Conservation (phyloP, 2,797 vertebrate species). For the Paguma larvata region DNA sequence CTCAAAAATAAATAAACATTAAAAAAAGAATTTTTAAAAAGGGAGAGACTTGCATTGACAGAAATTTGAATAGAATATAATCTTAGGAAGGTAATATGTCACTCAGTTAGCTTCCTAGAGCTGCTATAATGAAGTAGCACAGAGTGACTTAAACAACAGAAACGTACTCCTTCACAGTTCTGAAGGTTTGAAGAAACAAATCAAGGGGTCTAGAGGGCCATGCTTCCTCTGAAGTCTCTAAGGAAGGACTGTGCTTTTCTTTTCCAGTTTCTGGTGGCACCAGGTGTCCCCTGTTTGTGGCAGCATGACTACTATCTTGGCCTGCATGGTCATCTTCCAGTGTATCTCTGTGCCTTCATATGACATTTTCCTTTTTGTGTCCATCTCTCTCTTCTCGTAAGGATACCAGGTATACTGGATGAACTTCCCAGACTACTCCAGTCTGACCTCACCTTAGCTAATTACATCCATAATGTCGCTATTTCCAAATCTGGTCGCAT, state of each 20-base stretch:
- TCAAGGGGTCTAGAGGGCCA: neutral
- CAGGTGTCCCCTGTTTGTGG: neutral
- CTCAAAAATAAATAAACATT: too few species aligned
- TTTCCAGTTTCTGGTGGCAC: neutral
- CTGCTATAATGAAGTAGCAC: neutral
- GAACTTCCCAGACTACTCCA: neutral
- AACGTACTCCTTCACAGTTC: neutral
- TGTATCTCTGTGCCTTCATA: neutral
- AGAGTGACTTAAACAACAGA: neutral
- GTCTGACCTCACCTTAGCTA: neutral
- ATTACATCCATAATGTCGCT: neutral
- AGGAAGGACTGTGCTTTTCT: neutral
- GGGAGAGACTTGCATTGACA: neutral
- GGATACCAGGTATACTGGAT: neutral
- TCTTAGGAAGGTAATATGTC: neutral
- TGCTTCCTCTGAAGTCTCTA: neutral
- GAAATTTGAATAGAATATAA: neutral
- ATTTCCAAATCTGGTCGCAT: neutral
- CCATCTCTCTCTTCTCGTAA: neutral
- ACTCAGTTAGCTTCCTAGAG: neutral
- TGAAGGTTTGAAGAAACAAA: neutral
- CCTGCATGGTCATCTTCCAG: neutral
- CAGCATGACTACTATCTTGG: neutral
- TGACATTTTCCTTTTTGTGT: neutral
- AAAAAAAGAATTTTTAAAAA: neutral